phyloP scores from a whole-genome alignment of 1,140 invertebrate genomes.

The Meloidogyne exigua region DNA sequence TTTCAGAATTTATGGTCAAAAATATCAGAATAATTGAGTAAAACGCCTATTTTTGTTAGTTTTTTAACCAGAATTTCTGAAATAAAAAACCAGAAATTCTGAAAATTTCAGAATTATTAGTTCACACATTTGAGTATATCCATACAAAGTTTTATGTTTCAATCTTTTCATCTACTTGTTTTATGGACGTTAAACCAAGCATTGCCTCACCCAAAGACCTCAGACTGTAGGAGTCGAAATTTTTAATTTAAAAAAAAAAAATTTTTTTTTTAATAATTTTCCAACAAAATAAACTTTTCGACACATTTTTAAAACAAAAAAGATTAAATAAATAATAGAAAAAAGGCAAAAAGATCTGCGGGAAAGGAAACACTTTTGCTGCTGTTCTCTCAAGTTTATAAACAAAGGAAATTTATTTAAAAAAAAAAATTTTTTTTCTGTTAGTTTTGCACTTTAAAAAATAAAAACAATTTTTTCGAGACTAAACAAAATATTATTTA shows the following conservation, averaged over 20 bases:
- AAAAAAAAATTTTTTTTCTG: background rate
- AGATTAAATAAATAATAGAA: background rate
- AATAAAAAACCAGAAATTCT: background rate
- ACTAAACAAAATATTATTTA: background rate
- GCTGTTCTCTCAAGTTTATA: background rate
- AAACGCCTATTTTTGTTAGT: background rate
- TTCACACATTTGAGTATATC: background rate
- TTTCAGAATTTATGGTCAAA: background rate
- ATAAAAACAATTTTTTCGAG: no score
- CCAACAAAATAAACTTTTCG: background rate
- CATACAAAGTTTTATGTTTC: background rate
- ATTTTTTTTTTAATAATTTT: background rate
- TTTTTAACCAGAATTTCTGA: background rate
- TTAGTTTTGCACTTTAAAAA: conserved; percentile 2
- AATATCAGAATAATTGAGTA: no score
- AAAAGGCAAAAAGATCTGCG: background rate
- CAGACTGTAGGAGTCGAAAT: background rate
- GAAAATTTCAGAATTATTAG: background rate
- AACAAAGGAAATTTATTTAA: background rate
- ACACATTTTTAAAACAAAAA: background rate
- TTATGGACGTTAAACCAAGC: background rate
- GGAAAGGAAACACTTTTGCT: background rate
- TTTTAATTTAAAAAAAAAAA: background rate
- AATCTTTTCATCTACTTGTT: background rate
- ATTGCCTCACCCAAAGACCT: background rate